phyloP scores from a whole-genome alignment of 2,113 vertebrate genomes.

The Corydoras maculifer region DNA sequence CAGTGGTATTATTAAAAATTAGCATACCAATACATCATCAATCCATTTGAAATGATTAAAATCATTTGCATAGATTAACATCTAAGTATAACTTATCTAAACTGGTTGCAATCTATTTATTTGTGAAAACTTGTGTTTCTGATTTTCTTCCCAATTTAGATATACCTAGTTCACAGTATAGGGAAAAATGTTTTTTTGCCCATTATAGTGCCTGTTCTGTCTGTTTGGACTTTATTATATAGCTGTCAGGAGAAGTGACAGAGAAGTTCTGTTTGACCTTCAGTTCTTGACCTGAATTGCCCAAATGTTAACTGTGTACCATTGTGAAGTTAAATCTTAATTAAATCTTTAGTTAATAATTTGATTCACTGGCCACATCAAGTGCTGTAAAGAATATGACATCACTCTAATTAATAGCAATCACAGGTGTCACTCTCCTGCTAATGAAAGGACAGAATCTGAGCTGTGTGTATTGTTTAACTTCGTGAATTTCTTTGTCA shows the following conservation, averaged over 20 bases:
- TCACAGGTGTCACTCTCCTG: too few relatives aligned
- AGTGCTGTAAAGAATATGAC: too few relatives aligned
- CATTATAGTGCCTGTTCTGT: neutral
- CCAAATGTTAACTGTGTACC: neutral
- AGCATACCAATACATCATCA: neutral
- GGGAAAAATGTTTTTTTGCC: neutral
- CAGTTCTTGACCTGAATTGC: neutral
- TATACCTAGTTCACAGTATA: too few relatives aligned
- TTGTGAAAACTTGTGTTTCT: neutral
- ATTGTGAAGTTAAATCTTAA: neutral
- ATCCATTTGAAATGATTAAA: neutral
- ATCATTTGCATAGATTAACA: slow-evolving; percentile 5
- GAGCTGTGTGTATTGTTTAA: too few relatives aligned
- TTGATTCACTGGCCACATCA: too few relatives aligned
- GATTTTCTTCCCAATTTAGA: too few relatives aligned
- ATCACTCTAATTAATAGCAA: too few relatives aligned
- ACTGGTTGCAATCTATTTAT: slow-evolving; percentile 6
- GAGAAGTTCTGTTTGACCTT: neutral
- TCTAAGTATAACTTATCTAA: slow-evolving; percentile 3
- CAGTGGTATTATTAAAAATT: slow-evolving; percentile 9
- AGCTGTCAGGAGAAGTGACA: slow-evolving; percentile 16
- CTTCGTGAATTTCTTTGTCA: too few relatives aligned
- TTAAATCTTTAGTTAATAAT: neutral
- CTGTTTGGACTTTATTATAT: slow-evolving; percentile 1
- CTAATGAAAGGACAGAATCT: too few relatives aligned